Evolutionary conservation across 2,888 invertebrate genomes (phyloP).

Genomic region (Drosophila ochracea): DNA sequence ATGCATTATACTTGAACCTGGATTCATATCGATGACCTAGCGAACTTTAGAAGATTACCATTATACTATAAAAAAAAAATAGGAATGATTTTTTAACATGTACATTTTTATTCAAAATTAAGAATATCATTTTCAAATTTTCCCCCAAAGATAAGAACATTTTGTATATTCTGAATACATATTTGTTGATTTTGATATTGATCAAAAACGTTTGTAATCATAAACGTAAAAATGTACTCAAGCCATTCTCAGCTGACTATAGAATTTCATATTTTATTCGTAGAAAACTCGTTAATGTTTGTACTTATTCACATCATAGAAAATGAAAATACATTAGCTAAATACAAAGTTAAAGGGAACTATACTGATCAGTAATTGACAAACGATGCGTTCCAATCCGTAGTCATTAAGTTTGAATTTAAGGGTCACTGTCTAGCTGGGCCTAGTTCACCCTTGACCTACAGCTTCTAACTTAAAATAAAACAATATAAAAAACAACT

Average conservation of each 20-base stretch:
- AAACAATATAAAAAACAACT: too few relatives aligned
- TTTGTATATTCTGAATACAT: background rate
- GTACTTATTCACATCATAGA: conserved; percentile 1
- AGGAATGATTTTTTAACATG: background rate
- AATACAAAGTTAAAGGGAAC: background rate
- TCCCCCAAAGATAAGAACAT: background rate
- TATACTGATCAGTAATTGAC: background rate
- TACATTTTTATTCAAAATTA: conserved; percentile 5
- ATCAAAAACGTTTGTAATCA: background rate
- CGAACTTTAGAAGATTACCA: background rate
- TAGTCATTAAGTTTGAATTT: background rate
- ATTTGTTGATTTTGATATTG: too few relatives aligned
- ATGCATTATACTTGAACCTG: background rate
- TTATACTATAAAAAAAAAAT: background rate
- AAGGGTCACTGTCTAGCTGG: too few relatives aligned
- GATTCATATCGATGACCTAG: background rate
- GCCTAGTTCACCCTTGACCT: background rate
- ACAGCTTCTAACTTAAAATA: background rate
- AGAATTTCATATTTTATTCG: background rate
- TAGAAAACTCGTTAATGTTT: background rate
- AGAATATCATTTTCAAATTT: background rate
- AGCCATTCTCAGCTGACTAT: background rate
- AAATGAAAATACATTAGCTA: background rate
- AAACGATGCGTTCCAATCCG: background rate
- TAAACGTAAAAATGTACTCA: background rate